Conservation (phyloP, 2,797 vertebrate genomes). For the Halcyon leucocephala region DNA sequence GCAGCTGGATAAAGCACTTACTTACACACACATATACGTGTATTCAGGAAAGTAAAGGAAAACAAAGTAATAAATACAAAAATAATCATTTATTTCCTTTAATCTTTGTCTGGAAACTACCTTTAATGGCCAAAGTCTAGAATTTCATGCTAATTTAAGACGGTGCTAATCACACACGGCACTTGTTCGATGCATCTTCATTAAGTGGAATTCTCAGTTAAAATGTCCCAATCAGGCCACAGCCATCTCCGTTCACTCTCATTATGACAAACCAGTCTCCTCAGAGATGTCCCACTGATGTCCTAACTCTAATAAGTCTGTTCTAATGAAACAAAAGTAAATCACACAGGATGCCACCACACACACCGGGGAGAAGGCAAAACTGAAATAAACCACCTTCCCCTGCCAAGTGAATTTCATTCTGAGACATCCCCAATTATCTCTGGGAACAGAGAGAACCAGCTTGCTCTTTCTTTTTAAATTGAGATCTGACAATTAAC, state of each 20-base stretch:
- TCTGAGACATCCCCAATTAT: not conserved
- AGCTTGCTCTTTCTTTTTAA: not conserved
- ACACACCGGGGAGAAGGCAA: not conserved
- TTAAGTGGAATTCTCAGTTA: not conserved
- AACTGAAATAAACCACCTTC: not conserved
- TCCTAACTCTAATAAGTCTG: not conserved
- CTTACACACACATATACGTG: fast-evolving
- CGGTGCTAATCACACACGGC: not conserved
- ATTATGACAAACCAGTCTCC: constrained; percentile 7
- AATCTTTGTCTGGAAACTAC: not conserved
- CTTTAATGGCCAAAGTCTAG: not conserved
- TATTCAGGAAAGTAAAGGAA: not conserved
- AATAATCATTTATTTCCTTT: not conserved
- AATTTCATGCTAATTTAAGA: not conserved
- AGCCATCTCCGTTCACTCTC: not conserved
- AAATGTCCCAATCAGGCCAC: not conserved
- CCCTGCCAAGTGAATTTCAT: not conserved
- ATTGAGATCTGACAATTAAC: not conserved
- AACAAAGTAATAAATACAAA: not conserved
- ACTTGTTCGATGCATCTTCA: not conserved
- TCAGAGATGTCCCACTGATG: not conserved
- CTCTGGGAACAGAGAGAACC: not conserved
- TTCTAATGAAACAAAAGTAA: not conserved
- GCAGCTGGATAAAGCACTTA: not conserved
- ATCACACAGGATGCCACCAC: not conserved